Evolutionary conservation across 1,140 invertebrate species (phyloP), one percentile per base, ranked within the genome.

Genomic region (Mactra quadrangularis): DNA sequence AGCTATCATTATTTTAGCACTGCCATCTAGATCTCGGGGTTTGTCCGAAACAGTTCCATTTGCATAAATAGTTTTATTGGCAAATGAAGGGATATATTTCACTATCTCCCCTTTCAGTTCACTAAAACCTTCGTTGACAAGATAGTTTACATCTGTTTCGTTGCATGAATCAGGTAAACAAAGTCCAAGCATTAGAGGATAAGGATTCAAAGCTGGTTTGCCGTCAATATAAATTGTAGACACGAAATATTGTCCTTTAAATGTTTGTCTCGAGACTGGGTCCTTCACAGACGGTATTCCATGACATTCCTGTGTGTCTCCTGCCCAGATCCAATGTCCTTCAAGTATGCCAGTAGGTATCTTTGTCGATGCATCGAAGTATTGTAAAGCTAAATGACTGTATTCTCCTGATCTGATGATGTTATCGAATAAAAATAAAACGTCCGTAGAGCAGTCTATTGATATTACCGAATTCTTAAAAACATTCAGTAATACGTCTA

Each of bases 401-500:
- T n/a, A n/a, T n/a, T n/a, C n/a, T n/a, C n/a, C n/a, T n/a, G n/a
- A n/a, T n/a, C n/a, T n/a, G n/a, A n/a, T n/a, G n/a, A n/a, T n/a
- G n/a, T n/a, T n/a, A n/a, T n/a, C n/a, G n/a, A n/a, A n/a, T n/a
- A n/a, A n/a, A n/a, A n/a, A n/a, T n/a, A n/a, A n/a, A n/a, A n/a
- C n/a, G n/a, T n/a, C n/a, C n/a, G n/a, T n/a, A n/a, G n/a, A n/a
- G n/a, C n/a, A n/a, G n/a, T n/a, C n/a, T n/a, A n/a, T n/a, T n/a
- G n/a, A n/a, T n/a, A n/a, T n/a, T n/a, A n/a, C n/a, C n/a, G n/a
- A n/a, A n/a, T n/a, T n/a, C n/a, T n/a, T n/a, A n/a, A n/a, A n/a
- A n/a, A 97, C 0, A 95, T 93, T 96, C 96, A 97, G 96, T 96
- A 97, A 11, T 95, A 95, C 15, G 94, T 91, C 70, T 93, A n/a